Conservation (phyloP, 2,888 invertebrate genomes). For the Scotopteryx bipunctaria region DNA sequence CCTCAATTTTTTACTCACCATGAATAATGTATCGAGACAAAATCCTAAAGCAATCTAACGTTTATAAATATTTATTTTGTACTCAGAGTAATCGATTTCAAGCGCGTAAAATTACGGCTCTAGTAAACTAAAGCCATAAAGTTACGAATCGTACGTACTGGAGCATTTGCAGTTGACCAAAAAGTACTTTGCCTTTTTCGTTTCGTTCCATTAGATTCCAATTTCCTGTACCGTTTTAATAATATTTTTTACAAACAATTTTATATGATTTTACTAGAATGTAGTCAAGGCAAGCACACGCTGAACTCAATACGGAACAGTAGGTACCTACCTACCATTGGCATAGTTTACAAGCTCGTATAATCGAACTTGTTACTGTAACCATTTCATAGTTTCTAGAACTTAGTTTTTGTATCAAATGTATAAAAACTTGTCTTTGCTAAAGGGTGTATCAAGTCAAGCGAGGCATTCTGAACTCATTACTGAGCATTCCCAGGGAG, state of each 20-base stretch:
- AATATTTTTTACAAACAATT: not conserved
- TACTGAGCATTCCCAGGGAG: slow-evolving; percentile 34
- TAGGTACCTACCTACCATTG: not conserved
- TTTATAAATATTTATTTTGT: slow-evolving; percentile 8
- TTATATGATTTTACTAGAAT: not conserved
- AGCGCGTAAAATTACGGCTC: slow-evolving; percentile 14
- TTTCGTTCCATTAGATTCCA: slow-evolving; percentile 3
- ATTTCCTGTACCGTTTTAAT: no score
- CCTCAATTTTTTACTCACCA: slow-evolving; percentile 12
- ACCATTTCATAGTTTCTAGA: not conserved
- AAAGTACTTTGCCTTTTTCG: slow-evolving; percentile 1
- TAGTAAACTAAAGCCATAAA: slow-evolving; percentile 2
- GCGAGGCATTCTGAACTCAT: slow-evolving; percentile 29
- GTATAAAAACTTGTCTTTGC: slow-evolving; percentile 9
- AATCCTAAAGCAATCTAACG: slow-evolving; percentile 10
- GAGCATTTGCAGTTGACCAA: slow-evolving; percentile 1
- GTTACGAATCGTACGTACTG: slow-evolving; percentile 10
- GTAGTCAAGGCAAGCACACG: slow-evolving; percentile 6
- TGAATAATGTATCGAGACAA: slow-evolving; percentile 11
- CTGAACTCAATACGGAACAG: slow-evolving; percentile 5
- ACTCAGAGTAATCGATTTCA: slow-evolving; percentile 15
- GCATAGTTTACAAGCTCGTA: not conserved
- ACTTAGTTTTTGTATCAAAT: not conserved
- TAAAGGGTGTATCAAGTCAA: slow-evolving; percentile 1
- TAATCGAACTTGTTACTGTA: not conserved